Percentiles rank a stretch among this genome's conserved stretches.
Conservation (phyloP, 2,113 vertebrate genomes). For the Cebidichthys violaceus region DNA sequence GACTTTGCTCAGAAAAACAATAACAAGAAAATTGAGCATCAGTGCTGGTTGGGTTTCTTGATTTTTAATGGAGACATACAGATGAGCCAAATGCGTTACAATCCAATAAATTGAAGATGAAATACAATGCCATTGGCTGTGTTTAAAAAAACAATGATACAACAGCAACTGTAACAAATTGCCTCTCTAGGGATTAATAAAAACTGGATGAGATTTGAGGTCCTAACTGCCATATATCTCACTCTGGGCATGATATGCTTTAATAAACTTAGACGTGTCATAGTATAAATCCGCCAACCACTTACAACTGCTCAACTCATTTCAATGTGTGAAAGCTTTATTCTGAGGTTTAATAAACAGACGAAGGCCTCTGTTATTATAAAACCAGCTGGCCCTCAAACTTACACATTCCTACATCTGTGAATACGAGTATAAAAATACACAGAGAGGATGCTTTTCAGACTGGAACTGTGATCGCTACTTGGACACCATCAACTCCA, state of each 20-base stretch:
- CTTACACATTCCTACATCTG: conserved; percentile 59
- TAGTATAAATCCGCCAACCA: conserved; percentile 23
- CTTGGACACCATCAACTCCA: conserved; percentile 43
- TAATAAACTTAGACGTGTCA: conserved; percentile 28
- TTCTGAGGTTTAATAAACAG: conserved; percentile 57
- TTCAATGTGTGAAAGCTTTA: conserved; percentile 52
- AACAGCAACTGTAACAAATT: conserved; percentile 13
- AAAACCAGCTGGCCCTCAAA: conserved; percentile 59
- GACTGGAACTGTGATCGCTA: conserved; percentile 29
- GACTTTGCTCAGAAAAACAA: background rate
- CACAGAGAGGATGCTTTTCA: conserved; percentile 54
- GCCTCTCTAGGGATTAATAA: conserved; percentile 8
- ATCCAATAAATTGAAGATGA: conserved; percentile 18
- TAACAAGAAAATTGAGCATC: background rate
- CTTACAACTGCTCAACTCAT: conserved; percentile 39
- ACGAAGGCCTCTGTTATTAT: conserved; percentile 45
- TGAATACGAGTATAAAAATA: conserved; percentile 53
- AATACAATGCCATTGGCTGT: conserved; percentile 3
- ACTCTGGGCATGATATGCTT: background rate
- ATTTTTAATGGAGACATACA: background rate
- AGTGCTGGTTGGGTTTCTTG: background rate
- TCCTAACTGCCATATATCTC: background rate
- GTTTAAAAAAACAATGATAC: conserved; percentile 2
- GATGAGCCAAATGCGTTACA: conserved; percentile 15
- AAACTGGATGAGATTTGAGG: conserved; percentile 2